Evolutionary conservation across 2,888 invertebrate species (phyloP).

Genomic region (Synanthedon myopaeformis): DNA sequence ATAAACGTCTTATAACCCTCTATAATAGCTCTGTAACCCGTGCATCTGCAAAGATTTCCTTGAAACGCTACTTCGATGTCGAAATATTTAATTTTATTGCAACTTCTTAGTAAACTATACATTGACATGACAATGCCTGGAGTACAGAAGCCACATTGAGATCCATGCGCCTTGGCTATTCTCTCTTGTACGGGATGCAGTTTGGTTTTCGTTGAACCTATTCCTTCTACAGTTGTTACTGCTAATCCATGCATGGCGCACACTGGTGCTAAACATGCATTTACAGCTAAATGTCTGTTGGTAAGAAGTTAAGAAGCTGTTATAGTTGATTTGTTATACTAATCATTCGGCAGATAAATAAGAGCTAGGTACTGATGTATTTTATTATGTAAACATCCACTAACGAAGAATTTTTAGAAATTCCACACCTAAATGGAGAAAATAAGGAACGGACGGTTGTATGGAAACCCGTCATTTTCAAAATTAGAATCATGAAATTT

Average conservation of each 20-base stretch:
- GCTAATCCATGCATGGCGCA: slow-evolving; percentile 84
- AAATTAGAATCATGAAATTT: too few relatives aligned
- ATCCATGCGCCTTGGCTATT: slow-evolving; percentile 85
- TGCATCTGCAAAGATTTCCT: slow-evolving; percentile 85
- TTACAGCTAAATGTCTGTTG: slow-evolving; percentile 78
- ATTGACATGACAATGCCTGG: slow-evolving; percentile 94
- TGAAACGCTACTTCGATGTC: slow-evolving; percentile 82
- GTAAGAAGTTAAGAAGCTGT: slow-evolving; percentile 12
- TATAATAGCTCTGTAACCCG: slow-evolving; percentile 87
- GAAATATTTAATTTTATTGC: slow-evolving; percentile 50
- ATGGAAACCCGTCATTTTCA: too few relatives aligned
- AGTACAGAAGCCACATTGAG: slow-evolving; percentile 91
- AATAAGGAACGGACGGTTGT: too few relatives aligned
- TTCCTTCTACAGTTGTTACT: slow-evolving; percentile 88
- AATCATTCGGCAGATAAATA: too few relatives aligned
- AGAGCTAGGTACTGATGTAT: too few relatives aligned
- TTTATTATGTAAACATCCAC: too few relatives aligned
- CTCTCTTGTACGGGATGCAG: slow-evolving; percentile 86
- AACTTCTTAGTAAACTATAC: slow-evolving; percentile 80
- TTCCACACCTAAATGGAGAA: too few relatives aligned
- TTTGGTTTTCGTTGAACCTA: slow-evolving; percentile 79
- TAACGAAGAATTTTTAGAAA: too few relatives aligned
- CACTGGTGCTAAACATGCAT: slow-evolving; percentile 85
- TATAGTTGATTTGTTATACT: neutral
- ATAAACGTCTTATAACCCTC: slow-evolving; percentile 84